Evolutionary conservation across 2,888 invertebrate species (phyloP).

Genomic region (Azorinus chamasolen): DNA sequence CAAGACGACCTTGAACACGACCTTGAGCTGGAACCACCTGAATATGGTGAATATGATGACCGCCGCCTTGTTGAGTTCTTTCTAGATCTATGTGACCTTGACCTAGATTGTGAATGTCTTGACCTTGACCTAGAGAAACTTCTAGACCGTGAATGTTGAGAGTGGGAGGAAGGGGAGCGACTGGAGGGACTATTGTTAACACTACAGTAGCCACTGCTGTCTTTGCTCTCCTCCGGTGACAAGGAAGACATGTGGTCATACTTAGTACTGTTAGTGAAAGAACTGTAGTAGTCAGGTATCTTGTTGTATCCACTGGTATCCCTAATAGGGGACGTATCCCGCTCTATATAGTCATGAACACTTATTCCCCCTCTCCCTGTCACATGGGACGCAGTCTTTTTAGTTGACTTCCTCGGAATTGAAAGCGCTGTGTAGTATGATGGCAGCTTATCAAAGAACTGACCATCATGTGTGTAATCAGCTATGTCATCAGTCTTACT

Average conservation of each 20-base stretch:
- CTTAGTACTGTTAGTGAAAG: slow-evolving; percentile 84
- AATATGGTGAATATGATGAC: slow-evolving; percentile 65
- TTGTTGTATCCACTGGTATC: slow-evolving; percentile 73
- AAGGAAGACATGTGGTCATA: slow-evolving; percentile 67
- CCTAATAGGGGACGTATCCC: slow-evolving; percentile 72
- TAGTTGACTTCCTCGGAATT: slow-evolving; percentile 71
- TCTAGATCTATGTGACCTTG: slow-evolving; percentile 25
- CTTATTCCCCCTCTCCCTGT: slow-evolving; percentile 50
- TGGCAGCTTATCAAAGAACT: slow-evolving; percentile 82
- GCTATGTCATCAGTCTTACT: slow-evolving; percentile 49
- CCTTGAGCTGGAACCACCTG: slow-evolving; percentile 64
- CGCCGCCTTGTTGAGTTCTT: slow-evolving; percentile 19
- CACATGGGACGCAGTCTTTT: slow-evolving; percentile 56
- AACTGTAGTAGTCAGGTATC: slow-evolving; percentile 83
- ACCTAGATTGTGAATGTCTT: slow-evolving; percentile 35
- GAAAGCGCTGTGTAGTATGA: slow-evolving; percentile 82
- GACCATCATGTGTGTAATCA: slow-evolving; percentile 37
- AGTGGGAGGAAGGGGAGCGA: too few species aligned
- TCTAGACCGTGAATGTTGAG: slow-evolving; percentile 15
- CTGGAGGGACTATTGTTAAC: slow-evolving; percentile 54
- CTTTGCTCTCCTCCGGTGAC: slow-evolving; percentile 57
- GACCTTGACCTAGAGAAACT: slow-evolving; percentile 61
- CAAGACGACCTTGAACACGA: slow-evolving; percentile 61
- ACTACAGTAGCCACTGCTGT: slow-evolving; percentile 71
- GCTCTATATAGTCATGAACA: slow-evolving; percentile 67